Percentiles rank a stretch among this genome's conserved stretches.
Conservation (phyloP, 2,113 vertebrate genomes). For the Anoura caudifer region DNA sequence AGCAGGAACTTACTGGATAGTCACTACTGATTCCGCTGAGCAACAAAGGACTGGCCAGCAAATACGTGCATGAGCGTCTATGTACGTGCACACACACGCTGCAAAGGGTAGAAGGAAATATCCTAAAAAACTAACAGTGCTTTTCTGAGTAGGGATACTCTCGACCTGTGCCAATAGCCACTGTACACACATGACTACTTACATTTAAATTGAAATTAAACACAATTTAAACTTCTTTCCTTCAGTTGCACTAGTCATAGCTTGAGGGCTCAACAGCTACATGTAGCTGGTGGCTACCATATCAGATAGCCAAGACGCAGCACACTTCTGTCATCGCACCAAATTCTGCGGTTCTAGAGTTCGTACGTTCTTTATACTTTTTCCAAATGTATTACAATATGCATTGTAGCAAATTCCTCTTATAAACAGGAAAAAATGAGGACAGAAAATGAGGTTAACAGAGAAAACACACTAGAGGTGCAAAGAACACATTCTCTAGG, state of each 20-base stretch:
- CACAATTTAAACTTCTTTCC: conserved; percentile 19
- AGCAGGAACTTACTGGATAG: background rate
- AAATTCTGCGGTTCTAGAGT: background rate
- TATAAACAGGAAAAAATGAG: background rate
- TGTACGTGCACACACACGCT: background rate
- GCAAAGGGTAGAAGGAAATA: conserved; percentile 1
- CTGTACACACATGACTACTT: background rate
- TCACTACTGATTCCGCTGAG: background rate
- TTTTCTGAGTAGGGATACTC: conserved; percentile 7
- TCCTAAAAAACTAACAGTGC: background rate
- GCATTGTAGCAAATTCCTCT: conserved; percentile 26
- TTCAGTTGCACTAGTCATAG: background rate
- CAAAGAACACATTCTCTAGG: background rate
- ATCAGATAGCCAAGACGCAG: background rate
- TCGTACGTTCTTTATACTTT: background rate
- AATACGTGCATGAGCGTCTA: background rate
- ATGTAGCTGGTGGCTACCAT: background rate
- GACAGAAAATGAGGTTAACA: background rate
- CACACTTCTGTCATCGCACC: background rate
- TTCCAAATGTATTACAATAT: conserved; percentile 40
- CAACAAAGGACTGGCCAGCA: background rate
- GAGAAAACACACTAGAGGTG: background rate
- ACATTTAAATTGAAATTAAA: background rate
- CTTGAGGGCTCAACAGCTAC: background rate
- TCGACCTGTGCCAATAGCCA: background rate